phyloP scores from a whole-genome alignment of 2,797 vertebrate species.

The Esox masquinongy region DNA sequence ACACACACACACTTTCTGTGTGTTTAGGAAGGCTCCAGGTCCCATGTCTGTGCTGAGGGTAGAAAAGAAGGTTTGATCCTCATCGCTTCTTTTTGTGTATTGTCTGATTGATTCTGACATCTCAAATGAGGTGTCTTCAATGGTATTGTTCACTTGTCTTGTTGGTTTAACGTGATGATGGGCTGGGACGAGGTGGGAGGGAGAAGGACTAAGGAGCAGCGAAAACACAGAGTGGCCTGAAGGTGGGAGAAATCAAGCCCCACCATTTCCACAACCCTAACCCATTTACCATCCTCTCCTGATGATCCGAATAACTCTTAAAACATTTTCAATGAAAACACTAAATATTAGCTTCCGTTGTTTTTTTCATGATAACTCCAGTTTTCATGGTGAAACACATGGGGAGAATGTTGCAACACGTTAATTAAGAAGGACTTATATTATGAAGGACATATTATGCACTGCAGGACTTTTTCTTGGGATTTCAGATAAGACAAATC shows the following conservation, averaged over 20 bases:
- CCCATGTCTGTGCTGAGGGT: neutral
- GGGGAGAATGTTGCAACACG: too few relatives aligned
- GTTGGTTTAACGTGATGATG: constrained; percentile 69
- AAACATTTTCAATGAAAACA: neutral
- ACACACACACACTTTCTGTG: neutral
- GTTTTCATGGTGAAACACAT: neutral
- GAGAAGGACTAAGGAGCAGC: neutral
- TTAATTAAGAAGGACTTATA: too few relatives aligned
- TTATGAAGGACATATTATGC: too few relatives aligned
- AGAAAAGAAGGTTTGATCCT: neutral
- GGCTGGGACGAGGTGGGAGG: neutral
- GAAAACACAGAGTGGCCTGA: constrained; percentile 41
- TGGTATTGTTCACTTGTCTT: constrained; percentile 78
- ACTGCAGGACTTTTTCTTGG: too few relatives aligned
- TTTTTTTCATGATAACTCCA: neutral
- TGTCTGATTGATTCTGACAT: constrained; percentile 62
- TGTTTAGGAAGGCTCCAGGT: neutral
- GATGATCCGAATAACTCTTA: neutral
- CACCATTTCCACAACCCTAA: neutral
- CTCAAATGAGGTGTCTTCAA: constrained; percentile 63
- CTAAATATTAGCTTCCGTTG: neutral
- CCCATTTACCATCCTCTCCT: neutral
- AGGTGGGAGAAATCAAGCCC: constrained; percentile 64
- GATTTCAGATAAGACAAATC: neutral
- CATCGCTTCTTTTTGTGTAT: constrained; percentile 15